A percentile compares a stretch with the other conserved stretches of the same genome.
These are phyloP conservation scores for Steromphala cineraria DNA, from an alignment of 2,888 invertebrate species.

Conservation along the genomic window DNA sequence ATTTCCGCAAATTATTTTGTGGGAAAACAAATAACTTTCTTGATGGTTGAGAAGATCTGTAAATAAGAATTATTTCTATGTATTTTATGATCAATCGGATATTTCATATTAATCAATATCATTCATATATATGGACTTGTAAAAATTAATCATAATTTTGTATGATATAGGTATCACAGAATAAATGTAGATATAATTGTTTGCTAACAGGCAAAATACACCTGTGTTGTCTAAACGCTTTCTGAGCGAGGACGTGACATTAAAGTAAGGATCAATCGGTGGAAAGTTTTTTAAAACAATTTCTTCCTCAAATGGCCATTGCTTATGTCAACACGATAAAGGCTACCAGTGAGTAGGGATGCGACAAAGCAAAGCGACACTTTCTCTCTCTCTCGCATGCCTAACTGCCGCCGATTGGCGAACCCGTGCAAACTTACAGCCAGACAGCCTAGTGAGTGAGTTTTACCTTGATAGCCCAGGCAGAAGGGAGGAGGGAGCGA, in stretches of 20 bases:
- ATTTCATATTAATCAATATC: too few species aligned
- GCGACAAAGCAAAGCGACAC: not conserved
- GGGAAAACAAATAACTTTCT: too few species aligned
- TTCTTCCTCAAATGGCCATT: constrained; percentile 6
- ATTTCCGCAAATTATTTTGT: not conserved
- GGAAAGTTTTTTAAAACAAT: not conserved
- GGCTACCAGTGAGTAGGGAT: not conserved
- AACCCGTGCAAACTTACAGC: not conserved
- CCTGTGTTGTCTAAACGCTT: too few species aligned
- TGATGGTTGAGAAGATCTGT: too few species aligned
- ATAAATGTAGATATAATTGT: too few species aligned
- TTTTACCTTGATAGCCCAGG: not conserved
- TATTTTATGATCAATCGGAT: too few species aligned
- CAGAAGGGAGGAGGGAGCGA: not conserved
- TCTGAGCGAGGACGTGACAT: not conserved
- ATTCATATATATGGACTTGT: too few species aligned
- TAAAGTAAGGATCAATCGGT: not conserved
- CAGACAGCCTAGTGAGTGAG: too few species aligned
- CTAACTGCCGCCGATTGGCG: not conserved
- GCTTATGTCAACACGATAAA: not conserved
- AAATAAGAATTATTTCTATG: too few species aligned
- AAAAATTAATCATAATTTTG: too few species aligned
- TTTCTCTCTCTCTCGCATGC: not conserved
- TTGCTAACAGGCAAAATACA: too few species aligned
- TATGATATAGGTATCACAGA: too few species aligned